Base-by-base conservation (phyloP, 1,140 invertebrate genomes). In the Cyclina sinensis region DNA sequence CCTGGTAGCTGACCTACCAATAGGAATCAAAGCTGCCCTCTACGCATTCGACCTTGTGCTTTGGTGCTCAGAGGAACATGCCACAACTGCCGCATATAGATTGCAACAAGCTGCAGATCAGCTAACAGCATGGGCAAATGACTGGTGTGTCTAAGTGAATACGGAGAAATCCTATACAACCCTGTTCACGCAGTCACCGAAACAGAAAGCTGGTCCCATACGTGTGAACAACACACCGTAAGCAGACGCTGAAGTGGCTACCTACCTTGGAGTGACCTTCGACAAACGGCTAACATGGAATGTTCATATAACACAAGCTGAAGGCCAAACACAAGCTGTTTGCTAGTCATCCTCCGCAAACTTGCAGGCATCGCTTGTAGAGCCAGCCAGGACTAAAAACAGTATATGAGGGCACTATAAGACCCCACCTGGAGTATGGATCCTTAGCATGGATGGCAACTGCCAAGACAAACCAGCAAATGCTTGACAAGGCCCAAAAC, bases 151-250 rank as follows among this genome's bases (percentile, higher is more conserved):
- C 0, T 4, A 57, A 27, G 82, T 83, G 21, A 90, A 90, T 46
- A 90, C 87, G 59, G 65, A 83, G 14, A 90, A 78, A 30, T 83
- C 79, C 30, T 88, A 78, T 32, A 68, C 65, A 18, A 90, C 80
- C 24, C 85, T 88, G 21, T 84, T 90, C 65, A 90, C 78, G 16
- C 76, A 87, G 89, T 90, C 78, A 65, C 30, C 85, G 7, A 90
- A 90, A 35, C 70, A 90, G 46, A 76, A 78, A 74, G 84, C 78
- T 37, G 59, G 59, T 18, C 74, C 73, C 30, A 59, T 90, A 35
- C 83, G 27, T 16, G 46, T 76, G 62, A 78, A 54, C 16, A 51
- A 39, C 4, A 74, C 79, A n/a, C 74, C 59, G 14, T 39, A 86
- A 43, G 70, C 24, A 27, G 62, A 80, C 27, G 59, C 14, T 16